These are phyloP conservation scores for Ophioninae sp. DNA, from an alignment of 2,888 invertebrate genomes.

Conservation along the genomic window DNA sequence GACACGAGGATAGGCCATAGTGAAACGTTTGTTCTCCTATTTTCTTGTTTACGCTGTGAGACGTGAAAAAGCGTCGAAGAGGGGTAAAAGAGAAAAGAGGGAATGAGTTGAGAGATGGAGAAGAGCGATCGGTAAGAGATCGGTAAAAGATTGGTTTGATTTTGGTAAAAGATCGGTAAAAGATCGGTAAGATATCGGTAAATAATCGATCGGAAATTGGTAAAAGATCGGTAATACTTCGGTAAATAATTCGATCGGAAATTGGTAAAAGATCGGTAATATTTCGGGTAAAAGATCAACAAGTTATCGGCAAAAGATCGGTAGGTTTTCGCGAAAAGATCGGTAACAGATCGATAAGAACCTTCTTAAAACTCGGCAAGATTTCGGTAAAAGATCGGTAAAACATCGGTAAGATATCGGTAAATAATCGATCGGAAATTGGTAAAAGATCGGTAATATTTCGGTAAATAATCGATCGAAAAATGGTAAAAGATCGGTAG, in stretches of 20 bases:
- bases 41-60: conserved; percentile 12
- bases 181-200: neutral
- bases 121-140: neutral
- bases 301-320: too few relatives aligned
- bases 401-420: neutral
- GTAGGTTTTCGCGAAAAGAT: too few relatives aligned
- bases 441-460: neutral
- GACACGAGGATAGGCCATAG: neutral
- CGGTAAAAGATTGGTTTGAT: neutral
- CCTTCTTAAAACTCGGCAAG: too few relatives aligned
- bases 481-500: too few relatives aligned
- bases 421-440: neutral
- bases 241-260: too few relatives aligned
- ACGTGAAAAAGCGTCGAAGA: neutral
- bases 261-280: neutral
- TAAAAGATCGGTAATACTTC: neutral
- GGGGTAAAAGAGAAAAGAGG: neutral
- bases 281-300: too few relatives aligned
- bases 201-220: neutral
- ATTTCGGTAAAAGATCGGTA: too few relatives aligned
- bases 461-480: too few relatives aligned
- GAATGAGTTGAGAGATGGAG: neutral
- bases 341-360: too few relatives aligned
- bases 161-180: neutral
- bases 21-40: conserved; percentile 27